Base-by-base conservation (phyloP, 2,888 invertebrate species). In the Saturnia japonica region DNA sequence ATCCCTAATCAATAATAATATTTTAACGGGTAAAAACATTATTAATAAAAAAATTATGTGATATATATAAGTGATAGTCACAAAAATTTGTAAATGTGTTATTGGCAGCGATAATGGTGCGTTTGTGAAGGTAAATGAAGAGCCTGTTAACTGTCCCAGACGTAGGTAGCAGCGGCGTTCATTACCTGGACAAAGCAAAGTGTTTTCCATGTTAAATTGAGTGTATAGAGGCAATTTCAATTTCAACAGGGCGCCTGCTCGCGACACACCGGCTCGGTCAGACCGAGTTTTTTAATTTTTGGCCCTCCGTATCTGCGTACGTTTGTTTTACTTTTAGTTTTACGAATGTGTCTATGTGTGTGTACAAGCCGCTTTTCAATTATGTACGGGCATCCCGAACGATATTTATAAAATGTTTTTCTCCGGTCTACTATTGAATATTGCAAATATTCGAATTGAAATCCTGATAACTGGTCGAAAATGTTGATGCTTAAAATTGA, bases 221-320 rank as follows among this genome's bases (percentile, higher is more conserved):
- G 91, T 91, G 91, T 84, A 88, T 90, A 88, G 90, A 89, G 91
- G 91, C 91, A 91, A 91, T 93, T 88, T n/a, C n/a, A n/a, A n/a
- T n/a, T n/a, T 84, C 85, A 86, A 85, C 83, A 78, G 86, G 85
- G 80, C 85, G 85, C 82, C 91, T 93, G 93, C 74, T 83, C 82
- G 82, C 89, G 93, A 93, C 93, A 93, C 93, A 90, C 85, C 85
- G 84, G 79, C 78, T 79, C 84, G 82, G 87, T 82, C 85, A 80
- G 85, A 77, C 81, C 74, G 86, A 85, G 85, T 85, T 91, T 91
- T 91, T 91, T 88, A 89, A 90, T 90, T 91, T 92, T 91, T 90
- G 88, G 86, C 84, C 83, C 83, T 78, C 79, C 78, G 80, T 80
- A 72, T 70, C 69, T 70, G 75, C 76, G 77, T 73, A 74, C 79